Base-by-base conservation (phyloP, 2,113 vertebrate genomes). In the Caloenas nicobarica region DNA sequence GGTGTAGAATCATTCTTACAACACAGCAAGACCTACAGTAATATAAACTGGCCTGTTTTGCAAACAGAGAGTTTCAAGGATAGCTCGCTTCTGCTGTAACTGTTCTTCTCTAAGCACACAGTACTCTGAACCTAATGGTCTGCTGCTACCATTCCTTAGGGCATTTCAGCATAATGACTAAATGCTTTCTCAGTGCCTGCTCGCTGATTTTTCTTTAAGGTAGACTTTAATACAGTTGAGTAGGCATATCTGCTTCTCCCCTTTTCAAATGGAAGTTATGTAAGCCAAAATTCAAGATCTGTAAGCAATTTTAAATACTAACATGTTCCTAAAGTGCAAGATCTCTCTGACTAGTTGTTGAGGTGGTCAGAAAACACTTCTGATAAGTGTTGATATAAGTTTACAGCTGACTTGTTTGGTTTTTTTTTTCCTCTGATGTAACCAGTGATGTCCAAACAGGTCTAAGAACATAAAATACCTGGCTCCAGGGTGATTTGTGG, bases 401-500 rank as follows among this genome's bases (percentile, higher is more conserved):
- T 81, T 54, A 88, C 28, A 88, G 71, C 15, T 88, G 51, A 40
- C 36, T 86, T 58, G 57, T 5, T 44, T 40, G 38, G 1, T 23
- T 56, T 50, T 34, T 54, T 64, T 78, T 31, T 42, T 38, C 28
- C 54, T 81, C 60, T 90, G 46, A 86, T 40, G 24, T 57, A 81
- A 91, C 53, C 40, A 89, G 40, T 28, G 51, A 40, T 54, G 66
- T 68, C 46, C 66, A 60, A 95, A 89, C 26, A 88, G 22, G 38
- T 86, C 84, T 95, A 87, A 74, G 62, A 97, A 91, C 5, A 94
- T 58, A 85, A 89, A 95, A 60, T 98, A 99, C 99, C 99, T 99
- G 85, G 99, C 98, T 96, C 99, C 99, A 70, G 99, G 99, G 73
- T 98, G 99, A 98, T 98, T 99, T 96, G 99, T 97, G 96, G 98